Evolutionary conservation across 2,888 invertebrate species (phyloP).

Genomic region (Gisinianus flammeolus): DNA sequence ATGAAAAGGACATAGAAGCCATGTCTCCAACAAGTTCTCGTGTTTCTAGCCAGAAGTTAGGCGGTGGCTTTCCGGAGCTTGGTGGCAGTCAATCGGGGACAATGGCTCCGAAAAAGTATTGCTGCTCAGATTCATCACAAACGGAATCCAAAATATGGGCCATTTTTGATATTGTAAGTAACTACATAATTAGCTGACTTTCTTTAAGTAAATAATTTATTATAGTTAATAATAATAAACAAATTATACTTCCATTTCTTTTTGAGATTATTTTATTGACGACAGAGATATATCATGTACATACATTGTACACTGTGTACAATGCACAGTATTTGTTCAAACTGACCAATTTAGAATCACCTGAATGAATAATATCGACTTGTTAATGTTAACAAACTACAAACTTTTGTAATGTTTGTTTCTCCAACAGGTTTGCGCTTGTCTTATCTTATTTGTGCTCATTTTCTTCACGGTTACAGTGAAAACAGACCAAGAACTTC

Average conservation of each 20-base stretch:
- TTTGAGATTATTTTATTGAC: too few species aligned
- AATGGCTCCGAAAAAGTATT: conserved; percentile 51
- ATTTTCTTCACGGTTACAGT: conserved; percentile 47
- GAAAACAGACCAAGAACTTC: conserved; percentile 45
- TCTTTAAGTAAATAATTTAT: too few species aligned
- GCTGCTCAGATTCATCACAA: conserved; percentile 55
- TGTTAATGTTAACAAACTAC: too few species aligned
- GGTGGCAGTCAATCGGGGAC: neutral
- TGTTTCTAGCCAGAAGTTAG: too few species aligned
- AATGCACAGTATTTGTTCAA: too few species aligned
- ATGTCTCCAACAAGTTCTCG: too few species aligned
- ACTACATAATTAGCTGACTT: neutral
- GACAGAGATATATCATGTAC: too few species aligned
- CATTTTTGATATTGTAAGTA: conserved; percentile 54
- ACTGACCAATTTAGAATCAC: too few species aligned
- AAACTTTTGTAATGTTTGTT: neutral
- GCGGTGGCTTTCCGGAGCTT: neutral
- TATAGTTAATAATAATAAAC: conserved; percentile 1
- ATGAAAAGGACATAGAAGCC: too few species aligned
- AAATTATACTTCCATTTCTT: too few species aligned
- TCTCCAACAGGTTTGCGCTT: conserved; percentile 34
- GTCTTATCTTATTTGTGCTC: conserved; percentile 45
- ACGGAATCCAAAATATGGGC: conserved; percentile 51
- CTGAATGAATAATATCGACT: too few species aligned
- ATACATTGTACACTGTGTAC: too few species aligned